These are phyloP conservation scores for Macquaria ambigua DNA, from an alignment of 2,113 vertebrate genomes.

Conservation along the genomic window DNA sequence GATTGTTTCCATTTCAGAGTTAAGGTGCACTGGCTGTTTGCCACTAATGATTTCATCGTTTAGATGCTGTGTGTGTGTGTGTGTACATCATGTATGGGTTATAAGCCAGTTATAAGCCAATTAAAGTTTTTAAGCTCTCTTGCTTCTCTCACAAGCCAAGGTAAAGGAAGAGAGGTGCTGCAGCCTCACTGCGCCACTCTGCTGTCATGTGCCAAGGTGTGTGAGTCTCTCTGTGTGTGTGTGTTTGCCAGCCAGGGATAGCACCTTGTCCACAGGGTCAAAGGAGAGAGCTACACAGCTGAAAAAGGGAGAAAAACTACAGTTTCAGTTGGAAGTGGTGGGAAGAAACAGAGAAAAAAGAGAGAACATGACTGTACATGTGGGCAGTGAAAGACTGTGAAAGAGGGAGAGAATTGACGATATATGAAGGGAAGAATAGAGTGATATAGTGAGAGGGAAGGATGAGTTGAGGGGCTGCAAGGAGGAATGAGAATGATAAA, in stretches of 20 bases:
- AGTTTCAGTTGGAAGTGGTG: neutral
- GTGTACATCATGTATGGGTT: constrained; percentile 1
- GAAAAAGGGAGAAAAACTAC: neutral
- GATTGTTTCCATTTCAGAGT: constrained; percentile 51
- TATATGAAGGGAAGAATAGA: too few species aligned
- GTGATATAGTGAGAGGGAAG: too few species aligned
- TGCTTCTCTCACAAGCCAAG: constrained; percentile 60
- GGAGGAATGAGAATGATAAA: neutral
- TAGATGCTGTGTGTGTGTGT: neutral
- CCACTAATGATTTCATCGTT: constrained; percentile 46
- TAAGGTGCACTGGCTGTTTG: constrained; percentile 16
- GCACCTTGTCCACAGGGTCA: neutral
- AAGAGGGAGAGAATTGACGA: fast-evolving
- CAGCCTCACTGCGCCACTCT: constrained; percentile 77
- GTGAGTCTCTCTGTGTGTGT: constrained; percentile 1
- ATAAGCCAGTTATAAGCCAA: constrained; percentile 48
- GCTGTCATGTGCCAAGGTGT: constrained; percentile 52
- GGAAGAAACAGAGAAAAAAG: constrained; percentile 3
- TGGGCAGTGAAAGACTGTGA: neutral
- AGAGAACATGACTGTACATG: neutral
- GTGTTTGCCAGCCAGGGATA: neutral
- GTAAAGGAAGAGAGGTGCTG: constrained; percentile 55
- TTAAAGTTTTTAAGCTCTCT: constrained; percentile 69
- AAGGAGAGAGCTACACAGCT: neutral
- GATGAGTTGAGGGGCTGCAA: neutral